Evolutionary conservation across 2,888 invertebrate species (phyloP).

Genomic region (Nephrotoma flavescens): DNA sequence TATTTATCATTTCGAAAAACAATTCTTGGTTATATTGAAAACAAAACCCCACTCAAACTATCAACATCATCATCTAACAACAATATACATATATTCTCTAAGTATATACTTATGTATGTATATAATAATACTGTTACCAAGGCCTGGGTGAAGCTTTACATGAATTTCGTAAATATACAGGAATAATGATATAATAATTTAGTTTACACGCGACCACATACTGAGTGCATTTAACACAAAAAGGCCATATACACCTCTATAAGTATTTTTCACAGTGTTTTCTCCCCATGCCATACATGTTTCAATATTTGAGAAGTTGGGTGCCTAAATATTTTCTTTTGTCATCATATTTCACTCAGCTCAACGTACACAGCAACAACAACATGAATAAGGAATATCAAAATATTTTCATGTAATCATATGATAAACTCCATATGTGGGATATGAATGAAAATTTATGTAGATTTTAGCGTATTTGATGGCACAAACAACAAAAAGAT

Average conservation of each 20-base stretch:
- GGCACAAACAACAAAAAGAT: background rate
- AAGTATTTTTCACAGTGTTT: background rate
- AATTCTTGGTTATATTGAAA: no score
- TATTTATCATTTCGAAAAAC: no score
- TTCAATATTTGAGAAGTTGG: background rate
- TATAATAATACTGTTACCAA: background rate
- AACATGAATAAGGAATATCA: background rate
- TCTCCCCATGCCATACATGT: background rate
- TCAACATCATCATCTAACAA: no score
- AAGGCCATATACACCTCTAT: background rate
- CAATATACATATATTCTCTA: no score
- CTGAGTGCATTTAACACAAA: background rate
- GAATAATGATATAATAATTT: background rate
- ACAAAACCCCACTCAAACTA: no score
- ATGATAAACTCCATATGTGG: background rate
- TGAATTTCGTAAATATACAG: background rate
- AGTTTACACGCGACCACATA: background rate
- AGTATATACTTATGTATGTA: background rate
- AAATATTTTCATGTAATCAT: background rate
- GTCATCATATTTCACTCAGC: background rate
- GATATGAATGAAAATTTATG: background rate
- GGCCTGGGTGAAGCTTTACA: background rate
- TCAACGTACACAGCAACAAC: background rate
- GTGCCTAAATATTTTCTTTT: background rate
- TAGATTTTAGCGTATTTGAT: background rate